phyloP scores from a whole-genome alignment of 2,113 vertebrate genomes.

The Synchiropus splendidus region DNA sequence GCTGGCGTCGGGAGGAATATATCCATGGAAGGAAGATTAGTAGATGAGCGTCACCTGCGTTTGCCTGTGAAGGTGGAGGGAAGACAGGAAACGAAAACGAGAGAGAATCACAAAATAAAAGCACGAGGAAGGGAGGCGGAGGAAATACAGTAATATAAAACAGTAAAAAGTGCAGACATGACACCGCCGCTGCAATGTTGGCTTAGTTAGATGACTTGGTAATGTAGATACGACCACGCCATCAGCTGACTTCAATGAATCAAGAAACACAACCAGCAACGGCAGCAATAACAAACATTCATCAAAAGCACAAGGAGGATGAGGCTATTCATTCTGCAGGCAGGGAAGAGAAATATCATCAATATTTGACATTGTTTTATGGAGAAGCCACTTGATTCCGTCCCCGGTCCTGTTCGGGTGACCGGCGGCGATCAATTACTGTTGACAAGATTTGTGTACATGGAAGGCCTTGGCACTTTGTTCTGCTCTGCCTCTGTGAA shows the following conservation, averaged over 20 bases:
- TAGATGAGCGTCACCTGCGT: too few relatives aligned
- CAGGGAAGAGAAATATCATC: slow-evolving; percentile 71
- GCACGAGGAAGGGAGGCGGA: too few relatives aligned
- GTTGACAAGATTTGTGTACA: slow-evolving; percentile 65
- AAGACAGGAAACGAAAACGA: too few relatives aligned
- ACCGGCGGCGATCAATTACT: slow-evolving; percentile 69
- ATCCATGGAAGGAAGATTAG: too few relatives aligned
- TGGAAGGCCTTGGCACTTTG: slow-evolving; percentile 56
- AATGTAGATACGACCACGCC: slow-evolving; percentile 3
- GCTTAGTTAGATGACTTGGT: too few relatives aligned
- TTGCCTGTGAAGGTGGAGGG: too few relatives aligned
- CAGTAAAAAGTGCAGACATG: too few relatives aligned
- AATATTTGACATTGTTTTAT: slow-evolving; percentile 77
- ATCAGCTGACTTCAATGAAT: slow-evolving; percentile 41
- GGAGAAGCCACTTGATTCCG: slow-evolving; percentile 70
- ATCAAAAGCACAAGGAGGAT: slow-evolving; percentile 63
- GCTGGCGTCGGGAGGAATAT: too few relatives aligned
- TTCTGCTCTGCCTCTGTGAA: slow-evolving; percentile 44
- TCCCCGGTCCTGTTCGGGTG: slow-evolving; percentile 62
- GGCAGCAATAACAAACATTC: slow-evolving; percentile 68
- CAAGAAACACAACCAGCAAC: slow-evolving; percentile 52
- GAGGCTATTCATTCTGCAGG: slow-evolving; percentile 65
- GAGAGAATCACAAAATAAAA: too few relatives aligned
- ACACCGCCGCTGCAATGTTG: too few relatives aligned
- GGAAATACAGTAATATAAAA: too few relatives aligned